Base-by-base conservation (phyloP, 2,113 vertebrate species). In the Sinosuthora webbiana region DNA sequence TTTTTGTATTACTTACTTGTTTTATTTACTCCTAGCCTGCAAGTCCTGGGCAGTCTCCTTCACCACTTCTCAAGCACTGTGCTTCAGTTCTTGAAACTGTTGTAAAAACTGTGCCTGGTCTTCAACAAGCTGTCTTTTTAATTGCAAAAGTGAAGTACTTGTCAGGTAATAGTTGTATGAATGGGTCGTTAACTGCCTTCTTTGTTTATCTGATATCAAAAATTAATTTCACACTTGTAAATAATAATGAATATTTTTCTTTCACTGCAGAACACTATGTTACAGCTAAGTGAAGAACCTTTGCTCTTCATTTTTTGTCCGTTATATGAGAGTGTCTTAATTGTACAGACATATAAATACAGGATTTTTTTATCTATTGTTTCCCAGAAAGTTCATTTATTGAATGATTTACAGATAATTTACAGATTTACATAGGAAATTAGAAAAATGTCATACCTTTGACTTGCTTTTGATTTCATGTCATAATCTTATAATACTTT, bases 81-180 rank as follows among this genome's bases (percentile, higher is more conserved):
- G 94, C 98, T 75, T 99, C 98, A 35, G 94, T 99, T 86, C 97
- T 99, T 90, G 99, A 99, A 80, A 99, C 98, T 2, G 96, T 99
- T 73, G 98, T 99, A 63, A 99, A 99, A 95, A 98, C 98, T 27
- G 98, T 98, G 11, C 99, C 99, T 52, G 99, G 99, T 94, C 98
- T 99, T 88, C 97, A 98, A 31, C 98, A 99, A 95, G 99, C 98
- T 25, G 88, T 99, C 57, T 99, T 98, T 88, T 95, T 99, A 65
- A 97, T 98, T 81, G 99, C 99, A 88, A 99, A 99, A 98, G 99
- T 99, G 94, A 98, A 98, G 89, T 99, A 99, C 92, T 98, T 98
- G 92, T 98, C 99, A 97, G 99, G 99, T 99, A 97, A 95, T 39
- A 62, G 80, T 73, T 87, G 4, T 2, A 17, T 77, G 52, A 89